Evolutionary conservation across 2,113 vertebrate genomes (phyloP), one percentile per base, ranked within the genome.

Genomic region (Hypocryptadius cinnamomeus): DNA sequence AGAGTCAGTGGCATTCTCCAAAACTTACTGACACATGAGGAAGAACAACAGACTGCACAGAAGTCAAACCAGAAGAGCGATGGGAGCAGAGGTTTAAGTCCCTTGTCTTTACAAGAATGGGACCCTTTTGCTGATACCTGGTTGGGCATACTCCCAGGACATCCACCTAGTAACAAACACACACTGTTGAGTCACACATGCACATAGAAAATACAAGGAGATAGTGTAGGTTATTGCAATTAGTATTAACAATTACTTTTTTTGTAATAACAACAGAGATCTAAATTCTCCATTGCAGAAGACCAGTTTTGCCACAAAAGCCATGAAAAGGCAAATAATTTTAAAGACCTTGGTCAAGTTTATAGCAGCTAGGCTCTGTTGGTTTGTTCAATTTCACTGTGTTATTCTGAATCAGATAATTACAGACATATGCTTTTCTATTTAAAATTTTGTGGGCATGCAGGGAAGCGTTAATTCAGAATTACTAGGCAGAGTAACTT

Each of bases 61-160:
- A 98, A 74, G 98, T 95, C 45, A 90, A 90, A 45, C 60, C 95
- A 79, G 97, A 97, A 42, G 96, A 95, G 17, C 96, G 95, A 53
- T 96, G 95, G 11, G 98, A 98, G 85, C 98, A 98, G 76, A 95
- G 96, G 19, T 95, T 97, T 50, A 99, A 91, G 80, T 98, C 97
- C 91, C 96, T 97, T 47, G 85, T 98, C 97, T 99, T 98, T 51
- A 97, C 64, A 76, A 98, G 84, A 12, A 94, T 0, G 48, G 83
- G 30, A 18, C 98, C 98, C 74, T 87, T 97, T 45, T 22, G 83
- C 92, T 97, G 96, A 54, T 99, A 99, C 9, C 20, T 97, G 84
- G 98, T 98, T 45, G 88, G 97, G 59, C 98, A 98, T 23, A 94
- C 97, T 79, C 98, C 98, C 28, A 98, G 96, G 47, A 99, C 42